phyloP scores from a whole-genome alignment of 2,888 invertebrate genomes.

The Octodonta nipae region DNA sequence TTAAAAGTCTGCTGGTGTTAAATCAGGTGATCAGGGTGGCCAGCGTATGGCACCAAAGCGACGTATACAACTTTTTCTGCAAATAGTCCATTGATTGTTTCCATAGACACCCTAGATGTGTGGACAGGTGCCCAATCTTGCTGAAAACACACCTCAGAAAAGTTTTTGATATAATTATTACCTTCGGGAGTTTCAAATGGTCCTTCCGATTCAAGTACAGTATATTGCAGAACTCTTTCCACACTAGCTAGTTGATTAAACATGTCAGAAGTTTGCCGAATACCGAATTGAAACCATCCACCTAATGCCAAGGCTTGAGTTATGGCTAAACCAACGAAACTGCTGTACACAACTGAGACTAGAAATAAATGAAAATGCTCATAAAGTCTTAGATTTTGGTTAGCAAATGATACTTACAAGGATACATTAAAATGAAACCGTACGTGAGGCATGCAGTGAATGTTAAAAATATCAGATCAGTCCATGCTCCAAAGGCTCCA shows the following conservation, averaged over 20 bases:
- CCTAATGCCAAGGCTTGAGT: conserved; percentile 14
- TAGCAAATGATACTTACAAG: conserved; percentile 22
- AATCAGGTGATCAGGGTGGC: too few relatives aligned
- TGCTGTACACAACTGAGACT: conserved; percentile 17
- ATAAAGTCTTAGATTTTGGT: too few relatives aligned
- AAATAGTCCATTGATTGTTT: too few relatives aligned
- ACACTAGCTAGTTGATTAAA: conserved; percentile 65
- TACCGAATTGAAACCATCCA: conserved; percentile 70
- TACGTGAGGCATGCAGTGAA: conserved; percentile 48
- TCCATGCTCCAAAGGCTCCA: conserved; percentile 50
- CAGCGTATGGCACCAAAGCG: too few relatives aligned
- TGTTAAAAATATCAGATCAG: conserved; percentile 46
- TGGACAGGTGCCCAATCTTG: too few relatives aligned
- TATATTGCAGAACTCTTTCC: conserved; percentile 62
- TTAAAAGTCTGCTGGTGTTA: too few relatives aligned
- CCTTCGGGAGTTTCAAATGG: conserved; percentile 41
- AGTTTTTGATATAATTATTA: too few relatives aligned
- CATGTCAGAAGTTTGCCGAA: conserved; percentile 65
- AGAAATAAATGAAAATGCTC: too few relatives aligned
- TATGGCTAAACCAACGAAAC: conserved; percentile 25
- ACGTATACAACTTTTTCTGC: too few relatives aligned
- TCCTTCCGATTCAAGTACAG: conserved; percentile 59
- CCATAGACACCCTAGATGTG: too few relatives aligned
- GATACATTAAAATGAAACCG: conserved; percentile 37
- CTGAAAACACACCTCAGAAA: too few relatives aligned